Percentiles rank a stretch among this genome's conserved stretches.
phyloP scores from a whole-genome alignment of 2,888 invertebrate genomes.

The Eurytoma adleriae region DNA sequence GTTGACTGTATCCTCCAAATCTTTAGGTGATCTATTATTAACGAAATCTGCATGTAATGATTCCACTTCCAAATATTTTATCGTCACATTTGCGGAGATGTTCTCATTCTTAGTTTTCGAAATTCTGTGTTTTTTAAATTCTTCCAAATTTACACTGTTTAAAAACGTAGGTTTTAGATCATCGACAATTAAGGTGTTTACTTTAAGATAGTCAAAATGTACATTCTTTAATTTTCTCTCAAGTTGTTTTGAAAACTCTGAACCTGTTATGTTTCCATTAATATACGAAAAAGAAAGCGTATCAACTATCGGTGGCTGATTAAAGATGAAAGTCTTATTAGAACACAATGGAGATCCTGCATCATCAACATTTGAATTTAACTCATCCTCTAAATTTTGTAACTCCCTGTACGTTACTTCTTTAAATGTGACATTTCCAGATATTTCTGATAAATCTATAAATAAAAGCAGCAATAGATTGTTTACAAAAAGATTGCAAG shows the following conservation, averaged over 20 bases:
- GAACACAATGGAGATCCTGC: conserved; percentile 55
- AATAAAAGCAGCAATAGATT: conserved; percentile 34
- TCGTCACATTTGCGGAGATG: conserved; percentile 57
- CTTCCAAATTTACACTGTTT: conserved; percentile 59
- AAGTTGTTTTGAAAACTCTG: conserved; percentile 64
- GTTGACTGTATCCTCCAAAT: conserved; percentile 57
- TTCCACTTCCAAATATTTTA: conserved; percentile 60
- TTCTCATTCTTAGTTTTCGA: conserved; percentile 56
- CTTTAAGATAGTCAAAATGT: conserved; percentile 75
- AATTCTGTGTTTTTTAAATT: conserved; percentile 56
- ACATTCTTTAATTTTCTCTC: conserved; percentile 74
- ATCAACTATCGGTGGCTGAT: conserved; percentile 61
- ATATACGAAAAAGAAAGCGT: conserved; percentile 59
- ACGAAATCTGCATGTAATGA: conserved; percentile 57
- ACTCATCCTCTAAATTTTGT: conserved; percentile 55
- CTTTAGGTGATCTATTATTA: conserved; percentile 59
- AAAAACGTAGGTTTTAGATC: conserved; percentile 58
- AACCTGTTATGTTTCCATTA: conserved; percentile 58
- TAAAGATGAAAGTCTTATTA: conserved; percentile 60
- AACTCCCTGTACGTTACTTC: conserved; percentile 59
- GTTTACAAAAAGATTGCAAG: background rate
- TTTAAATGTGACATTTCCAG: conserved; percentile 62
- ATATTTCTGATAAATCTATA: conserved; percentile 65
- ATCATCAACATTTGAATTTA: conserved; percentile 47
- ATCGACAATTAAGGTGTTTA: conserved; percentile 75